Conservation (phyloP, 2,888 invertebrate genomes). For the Lithophane ornitopus region DNA sequence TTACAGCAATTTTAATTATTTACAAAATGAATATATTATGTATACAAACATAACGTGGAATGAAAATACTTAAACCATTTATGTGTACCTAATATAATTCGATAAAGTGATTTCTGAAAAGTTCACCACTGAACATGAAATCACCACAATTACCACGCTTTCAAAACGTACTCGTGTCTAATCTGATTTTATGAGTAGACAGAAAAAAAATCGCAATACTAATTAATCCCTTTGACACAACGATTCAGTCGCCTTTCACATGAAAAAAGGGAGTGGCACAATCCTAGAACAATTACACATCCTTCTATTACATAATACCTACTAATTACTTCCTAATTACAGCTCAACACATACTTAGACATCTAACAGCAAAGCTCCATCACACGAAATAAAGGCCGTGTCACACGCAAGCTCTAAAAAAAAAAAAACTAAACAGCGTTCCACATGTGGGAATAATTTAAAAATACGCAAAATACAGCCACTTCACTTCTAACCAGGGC, state of each 20-base stretch:
- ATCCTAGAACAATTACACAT: conserved; percentile 18
- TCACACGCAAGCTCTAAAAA: conserved; percentile 71
- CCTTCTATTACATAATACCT: conserved; percentile 28
- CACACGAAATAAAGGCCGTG: conserved; percentile 47
- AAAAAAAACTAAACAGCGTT: conserved; percentile 84
- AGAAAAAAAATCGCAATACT: background rate
- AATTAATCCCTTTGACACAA: background rate
- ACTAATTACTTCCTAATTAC: conserved; percentile 38
- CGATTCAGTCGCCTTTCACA: background rate
- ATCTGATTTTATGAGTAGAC: background rate
- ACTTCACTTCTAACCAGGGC: conserved; percentile 88
- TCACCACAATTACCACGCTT: no score
- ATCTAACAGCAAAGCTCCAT: conserved; percentile 8
- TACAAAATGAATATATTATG: no score
- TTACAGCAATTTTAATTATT: no score
- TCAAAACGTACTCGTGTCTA: no score
- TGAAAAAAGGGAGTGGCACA: conserved; percentile 46
- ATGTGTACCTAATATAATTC: no score
- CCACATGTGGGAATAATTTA: conserved; percentile 89
- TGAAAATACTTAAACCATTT: no score
- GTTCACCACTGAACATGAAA: no score
- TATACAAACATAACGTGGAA: no score
- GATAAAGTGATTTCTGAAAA: no score
- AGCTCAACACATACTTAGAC: conserved; percentile 12
- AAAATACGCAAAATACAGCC: conserved; percentile 90